Base-by-base conservation (phyloP, 2,888 invertebrate genomes). In the Andrena dorsata region DNA sequence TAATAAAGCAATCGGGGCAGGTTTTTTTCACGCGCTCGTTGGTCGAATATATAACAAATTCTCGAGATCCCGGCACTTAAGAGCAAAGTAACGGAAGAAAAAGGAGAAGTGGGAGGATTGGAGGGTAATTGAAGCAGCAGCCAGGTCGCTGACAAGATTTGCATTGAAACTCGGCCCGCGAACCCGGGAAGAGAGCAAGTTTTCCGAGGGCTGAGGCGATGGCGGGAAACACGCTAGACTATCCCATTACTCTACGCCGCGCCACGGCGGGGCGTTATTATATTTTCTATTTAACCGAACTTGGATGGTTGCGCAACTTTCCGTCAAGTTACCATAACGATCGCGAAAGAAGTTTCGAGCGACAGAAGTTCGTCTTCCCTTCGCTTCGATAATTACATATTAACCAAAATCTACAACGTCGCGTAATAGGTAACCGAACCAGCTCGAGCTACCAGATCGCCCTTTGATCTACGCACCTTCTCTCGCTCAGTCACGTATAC, bases 221-320 rank as follows among this genome's bases (percentile, higher is more conserved):
- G 64, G 26, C 63, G 56, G 65, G 30, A 41, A 73, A 80, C 78
- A 70, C 63, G 56, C 63, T 41, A 60, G 58, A 53, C 76, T 72
- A 73, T 63, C 80, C 76, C 63, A 80, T 84, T 84, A 84, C 49
- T 63, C 74, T 8, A 41, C 41, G 41, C 41, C 10, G 49, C 51
- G 53, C 72, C 81, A 13, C 51, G 58, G 69, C 79, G 10, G 5
- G 76, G 73, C 80, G 84, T 89, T 88, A 89, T 90, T 90, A 83
- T 89, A 89, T 88, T 90, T 86, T 82, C 85, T 88, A 89, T 90
- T 89, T 88, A 90, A 87, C 78, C 80, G 74, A 90, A 90, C 84
- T 90, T 90, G 82, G 81, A 86, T 84, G 78, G 83, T 86, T 85
- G 56, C 56, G 87, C 85, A 84, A 76, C 72, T 65, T 61, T 70